A percentile compares a stretch with the other conserved stretches of the same genome.
Evolutionary conservation across 2,888 invertebrate species (phyloP).

Genomic region (Catocala nupta): DNA sequence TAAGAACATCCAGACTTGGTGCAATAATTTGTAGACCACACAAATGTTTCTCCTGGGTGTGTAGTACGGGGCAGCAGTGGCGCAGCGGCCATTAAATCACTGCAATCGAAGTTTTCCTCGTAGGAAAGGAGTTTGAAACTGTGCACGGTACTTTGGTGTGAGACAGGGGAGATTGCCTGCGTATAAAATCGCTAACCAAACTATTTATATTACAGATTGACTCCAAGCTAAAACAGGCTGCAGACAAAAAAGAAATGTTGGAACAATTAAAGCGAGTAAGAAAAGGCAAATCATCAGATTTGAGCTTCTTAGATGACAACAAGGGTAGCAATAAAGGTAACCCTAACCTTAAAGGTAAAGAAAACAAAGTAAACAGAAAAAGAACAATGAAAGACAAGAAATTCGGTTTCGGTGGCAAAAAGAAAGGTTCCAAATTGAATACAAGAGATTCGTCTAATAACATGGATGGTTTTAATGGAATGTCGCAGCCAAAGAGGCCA

Average conservation of each 20-base stretch:
- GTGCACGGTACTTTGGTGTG: too few species aligned
- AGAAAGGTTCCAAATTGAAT: conserved; percentile 95
- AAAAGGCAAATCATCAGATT: conserved; percentile 93
- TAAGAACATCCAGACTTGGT: too few species aligned
- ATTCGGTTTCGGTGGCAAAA: conserved; percentile 98
- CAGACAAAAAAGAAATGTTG: conserved; percentile 96
- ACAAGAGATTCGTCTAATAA: conserved; percentile 93
- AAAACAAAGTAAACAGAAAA: conserved; percentile 76
- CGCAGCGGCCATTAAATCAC: too few species aligned
- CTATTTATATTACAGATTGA: conserved; percentile 88
- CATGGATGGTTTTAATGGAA: conserved; percentile 87
- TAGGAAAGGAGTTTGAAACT: too few species aligned
- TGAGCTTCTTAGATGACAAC: conserved; percentile 93
- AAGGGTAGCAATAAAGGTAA: conserved; percentile 64
- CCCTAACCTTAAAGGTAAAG: conserved; percentile 61
- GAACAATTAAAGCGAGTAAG: conserved; percentile 97
- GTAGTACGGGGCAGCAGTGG: too few species aligned
- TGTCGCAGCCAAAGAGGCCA: conserved; percentile 69
- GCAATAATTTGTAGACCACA: too few species aligned
- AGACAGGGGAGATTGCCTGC: too few species aligned
- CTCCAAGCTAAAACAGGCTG: conserved; percentile 93
- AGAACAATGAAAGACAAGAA: conserved; percentile 92
- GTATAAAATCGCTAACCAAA: too few species aligned
- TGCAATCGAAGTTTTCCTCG: too few species aligned
- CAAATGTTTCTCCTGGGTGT: too few species aligned